Evolutionary conservation across 2,888 invertebrate species (phyloP).

Genomic region (Leptinotarsa peninsularis): DNA sequence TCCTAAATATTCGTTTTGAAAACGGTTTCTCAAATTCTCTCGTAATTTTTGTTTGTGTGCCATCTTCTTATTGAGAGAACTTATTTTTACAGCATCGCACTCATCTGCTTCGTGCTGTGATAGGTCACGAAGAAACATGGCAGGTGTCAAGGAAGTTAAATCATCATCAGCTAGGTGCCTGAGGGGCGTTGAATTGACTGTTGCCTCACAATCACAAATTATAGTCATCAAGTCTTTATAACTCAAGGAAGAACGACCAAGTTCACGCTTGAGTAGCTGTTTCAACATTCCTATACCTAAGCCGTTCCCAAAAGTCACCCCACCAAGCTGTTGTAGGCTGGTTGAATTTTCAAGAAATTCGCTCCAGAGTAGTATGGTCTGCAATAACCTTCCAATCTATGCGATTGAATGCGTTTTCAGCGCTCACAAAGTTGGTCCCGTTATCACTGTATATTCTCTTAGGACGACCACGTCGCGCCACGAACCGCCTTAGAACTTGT

Average conservation of each 20-base stretch:
- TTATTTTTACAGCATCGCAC: neutral
- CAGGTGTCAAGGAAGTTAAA: neutral
- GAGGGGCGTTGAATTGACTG: too few species aligned
- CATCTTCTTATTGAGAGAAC: neutral
- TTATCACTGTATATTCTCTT: neutral
- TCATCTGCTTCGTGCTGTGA: neutral
- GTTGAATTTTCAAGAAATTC: slow-evolving; percentile 58
- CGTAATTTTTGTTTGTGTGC: neutral
- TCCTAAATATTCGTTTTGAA: too few species aligned
- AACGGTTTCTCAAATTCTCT: neutral
- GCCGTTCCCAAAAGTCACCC: slow-evolving; percentile 64
- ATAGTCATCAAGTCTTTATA: slow-evolving; percentile 49
- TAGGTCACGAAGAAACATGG: neutral
- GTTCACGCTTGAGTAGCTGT: too few species aligned
- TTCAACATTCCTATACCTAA: too few species aligned
- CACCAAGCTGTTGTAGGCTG: slow-evolving; percentile 63
- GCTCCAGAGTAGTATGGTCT: slow-evolving; percentile 17
- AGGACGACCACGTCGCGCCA: too few species aligned
- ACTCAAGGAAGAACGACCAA: slow-evolving; percentile 30
- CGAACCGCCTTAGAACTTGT: too few species aligned
- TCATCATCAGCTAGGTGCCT: neutral
- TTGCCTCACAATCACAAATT: neutral
- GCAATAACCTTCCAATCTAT: slow-evolving; percentile 40
- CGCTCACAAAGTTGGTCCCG: neutral
- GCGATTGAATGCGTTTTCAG: slow-evolving; percentile 32